Base-by-base conservation (phyloP, 2,797 vertebrate species). In the Chromis chromis region DNA sequence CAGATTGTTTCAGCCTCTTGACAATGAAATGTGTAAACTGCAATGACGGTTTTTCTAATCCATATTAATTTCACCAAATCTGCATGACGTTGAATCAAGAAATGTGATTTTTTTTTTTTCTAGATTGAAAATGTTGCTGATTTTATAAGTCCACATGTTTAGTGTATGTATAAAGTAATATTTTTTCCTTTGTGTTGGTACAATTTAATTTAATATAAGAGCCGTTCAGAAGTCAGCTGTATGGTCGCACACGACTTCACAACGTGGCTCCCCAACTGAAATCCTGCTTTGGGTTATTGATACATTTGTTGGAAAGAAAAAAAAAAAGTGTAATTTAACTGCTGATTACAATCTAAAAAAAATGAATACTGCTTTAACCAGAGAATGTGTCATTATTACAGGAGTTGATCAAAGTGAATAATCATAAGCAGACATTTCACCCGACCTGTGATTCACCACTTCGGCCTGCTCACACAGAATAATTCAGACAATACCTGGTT, bases 41-140 rank as follows among this genome's bases (percentile, higher is more conserved):
- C 46, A 48, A 54, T 44, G 50, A 83, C 65, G 74, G 56, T 85
- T 84, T 31, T 81, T 82, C 42, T 72, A 55, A 79, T 76, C 61
- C 13, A 25, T n/a, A 59, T 66, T 79, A 59, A 27, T 77, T 75
- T 76, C 82, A 68, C 75, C 82, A 86, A 86, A 79, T 80, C 56
- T 87, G 78, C 86, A 88, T 78, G 82, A 63, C 54, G 17, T 71
- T 81, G 42, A 79, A 74, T 79, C 14, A 24, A 39, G 58, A 54
- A 53, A 53, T 61, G 28, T 59, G 2, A 27, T 14, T 36, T 60
- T 42, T 42, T 77, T 60, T 75, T 63, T 74, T 74, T 57, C 53
- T 79, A 73, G 57, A 78, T 71, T 76, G 48, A 70, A 59, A 19
- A 48, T 52, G 55, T 65, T 68, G 52, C 21, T 66, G 55, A 81